Evolutionary conservation across 2,797 vertebrate genomes (phyloP).

Genomic region (Labeo calbasu): DNA sequence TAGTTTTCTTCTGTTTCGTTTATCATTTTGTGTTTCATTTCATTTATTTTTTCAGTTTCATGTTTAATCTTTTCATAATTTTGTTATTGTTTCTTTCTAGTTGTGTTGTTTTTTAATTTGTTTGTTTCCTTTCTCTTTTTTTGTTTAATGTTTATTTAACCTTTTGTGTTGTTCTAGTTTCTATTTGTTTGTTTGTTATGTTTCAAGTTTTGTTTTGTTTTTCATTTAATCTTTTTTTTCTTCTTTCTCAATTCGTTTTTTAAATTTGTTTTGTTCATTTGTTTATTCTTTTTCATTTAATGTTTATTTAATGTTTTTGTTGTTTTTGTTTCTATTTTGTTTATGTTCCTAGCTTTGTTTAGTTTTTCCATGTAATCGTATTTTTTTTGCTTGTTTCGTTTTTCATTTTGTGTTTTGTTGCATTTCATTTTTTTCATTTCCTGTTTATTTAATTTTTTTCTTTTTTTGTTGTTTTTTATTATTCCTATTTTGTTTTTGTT

Average conservation of each 20-base stretch:
- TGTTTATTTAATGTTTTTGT: neutral
- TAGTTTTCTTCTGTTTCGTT: too few species aligned
- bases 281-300: neutral
- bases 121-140: too few species aligned
- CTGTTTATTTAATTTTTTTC: neutral
- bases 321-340: too few species aligned
- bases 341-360: neutral
- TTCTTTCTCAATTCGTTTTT: neutral
- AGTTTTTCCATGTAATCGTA: neutral
- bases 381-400: neutral
- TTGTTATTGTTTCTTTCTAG: too few species aligned
- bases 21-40: too few species aligned
- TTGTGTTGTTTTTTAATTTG: too few species aligned
- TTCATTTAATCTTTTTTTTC: neutral
- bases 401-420: neutral
- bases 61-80: too few species aligned
- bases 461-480: neutral
- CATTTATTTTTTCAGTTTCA: too few species aligned
- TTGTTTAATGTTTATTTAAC: too few species aligned
- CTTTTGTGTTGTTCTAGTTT: too few species aligned
- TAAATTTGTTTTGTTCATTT: neutral
- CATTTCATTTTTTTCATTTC: too few species aligned
- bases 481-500: neutral
- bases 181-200: too few species aligned
- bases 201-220: neutral